Conservation (phyloP, 1,140 invertebrate species). For the Drosophila punjabiensis region DNA sequence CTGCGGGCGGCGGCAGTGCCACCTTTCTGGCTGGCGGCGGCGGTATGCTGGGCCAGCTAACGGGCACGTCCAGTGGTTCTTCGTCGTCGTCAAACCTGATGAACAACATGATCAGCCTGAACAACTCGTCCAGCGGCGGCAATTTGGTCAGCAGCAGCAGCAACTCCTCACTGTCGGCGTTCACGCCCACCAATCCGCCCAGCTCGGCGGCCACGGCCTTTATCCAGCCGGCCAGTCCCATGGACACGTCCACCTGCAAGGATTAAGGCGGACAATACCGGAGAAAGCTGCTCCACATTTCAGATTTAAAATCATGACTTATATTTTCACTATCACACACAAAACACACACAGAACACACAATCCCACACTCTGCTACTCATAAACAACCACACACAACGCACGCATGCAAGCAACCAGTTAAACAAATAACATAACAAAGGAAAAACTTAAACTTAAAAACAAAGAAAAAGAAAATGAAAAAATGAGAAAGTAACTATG, state of each 20-base stretch:
- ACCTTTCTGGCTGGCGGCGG: constrained; percentile 69
- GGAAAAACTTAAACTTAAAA: constrained; percentile 47
- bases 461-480: constrained; percentile 3
- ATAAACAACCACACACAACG: constrained; percentile 51
- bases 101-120: constrained; percentile 66
- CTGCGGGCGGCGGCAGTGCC: constrained; percentile 37
- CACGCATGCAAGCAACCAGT: constrained; percentile 73
- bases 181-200: constrained; percentile 80
- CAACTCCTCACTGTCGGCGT: constrained; percentile 77
- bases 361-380: constrained; percentile 39
- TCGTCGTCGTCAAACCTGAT: constrained; percentile 77
- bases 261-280: constrained; percentile 60
- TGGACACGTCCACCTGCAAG: constrained; percentile 87
- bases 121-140: constrained; percentile 80
- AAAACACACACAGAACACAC: constrained; percentile 32
- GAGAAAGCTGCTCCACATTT: constrained; percentile 12
- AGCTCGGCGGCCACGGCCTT: constrained; percentile 68
- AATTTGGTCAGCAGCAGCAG: constrained; percentile 72
- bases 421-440: constrained; percentile 50
- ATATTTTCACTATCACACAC: constrained; percentile 51
- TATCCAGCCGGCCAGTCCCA: constrained; percentile 89
- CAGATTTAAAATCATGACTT: constrained; percentile 47
- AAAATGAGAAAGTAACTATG: constrained; percentile 26
- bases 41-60: constrained; percentile 55
- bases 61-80: constrained; percentile 54